Conservation (phyloP, 2,113 vertebrate genomes). For the Ceuthmochares aereus region DNA sequence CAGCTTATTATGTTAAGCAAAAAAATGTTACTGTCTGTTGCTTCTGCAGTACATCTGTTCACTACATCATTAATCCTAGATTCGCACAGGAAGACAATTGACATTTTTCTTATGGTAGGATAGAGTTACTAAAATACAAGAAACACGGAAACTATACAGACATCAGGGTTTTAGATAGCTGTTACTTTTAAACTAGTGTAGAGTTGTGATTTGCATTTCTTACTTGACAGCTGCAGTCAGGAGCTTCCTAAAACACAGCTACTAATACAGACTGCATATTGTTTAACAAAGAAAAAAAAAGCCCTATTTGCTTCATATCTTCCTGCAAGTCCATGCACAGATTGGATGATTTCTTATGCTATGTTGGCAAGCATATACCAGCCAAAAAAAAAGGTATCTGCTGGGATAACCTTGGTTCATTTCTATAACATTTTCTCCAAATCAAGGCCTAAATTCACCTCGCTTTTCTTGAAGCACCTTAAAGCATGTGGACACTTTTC, state of each 20-base stretch:
- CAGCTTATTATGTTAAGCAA: not conserved
- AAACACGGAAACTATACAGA: not conserved
- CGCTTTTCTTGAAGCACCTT: not conserved
- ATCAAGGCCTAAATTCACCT: not conserved
- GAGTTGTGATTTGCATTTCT: constrained; percentile 6
- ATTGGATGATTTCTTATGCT: not conserved
- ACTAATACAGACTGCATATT: not conserved
- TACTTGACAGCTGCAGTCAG: constrained; percentile 16
- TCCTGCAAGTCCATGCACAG: not conserved
- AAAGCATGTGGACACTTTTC: not conserved
- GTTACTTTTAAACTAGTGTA: not conserved
- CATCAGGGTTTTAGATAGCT: constrained; percentile 14
- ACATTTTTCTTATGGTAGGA: constrained; percentile 1
- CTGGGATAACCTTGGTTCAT: not conserved
- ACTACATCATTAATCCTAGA: constrained; percentile 7
- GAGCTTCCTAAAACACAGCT: not conserved
- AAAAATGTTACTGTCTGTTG: not conserved
- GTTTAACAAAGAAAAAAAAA: not conserved
- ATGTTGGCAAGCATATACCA: not conserved
- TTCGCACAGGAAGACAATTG: constrained; percentile 28
- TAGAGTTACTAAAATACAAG: constrained; percentile 33
- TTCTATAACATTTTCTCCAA: not conserved
- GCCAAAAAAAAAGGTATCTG: not conserved
- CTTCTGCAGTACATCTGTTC: constrained; percentile 30
- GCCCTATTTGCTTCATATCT: not conserved